A percentile compares a stretch with the other conserved stretches of the same genome.
Conservation (phyloP, 2,888 invertebrate species). For the Danaus chrysippus region DNA sequence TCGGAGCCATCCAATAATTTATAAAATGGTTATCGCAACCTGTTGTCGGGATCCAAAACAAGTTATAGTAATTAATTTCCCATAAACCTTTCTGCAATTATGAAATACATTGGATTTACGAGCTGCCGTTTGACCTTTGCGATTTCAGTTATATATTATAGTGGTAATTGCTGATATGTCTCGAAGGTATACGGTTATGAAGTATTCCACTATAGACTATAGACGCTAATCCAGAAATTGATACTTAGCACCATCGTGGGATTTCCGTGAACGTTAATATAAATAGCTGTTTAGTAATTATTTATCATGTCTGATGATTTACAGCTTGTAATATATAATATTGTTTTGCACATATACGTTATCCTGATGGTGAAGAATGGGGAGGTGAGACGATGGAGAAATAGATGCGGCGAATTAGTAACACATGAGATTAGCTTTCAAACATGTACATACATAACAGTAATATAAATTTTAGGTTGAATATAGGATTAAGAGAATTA, state of each 20-base stretch:
- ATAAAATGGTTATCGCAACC: slow-evolving; percentile 3
- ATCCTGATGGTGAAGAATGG: slow-evolving; percentile 1
- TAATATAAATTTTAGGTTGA: too few species aligned
- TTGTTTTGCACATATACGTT: background rate
- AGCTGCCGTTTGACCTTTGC: slow-evolving; percentile 22
- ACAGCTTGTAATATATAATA: background rate
- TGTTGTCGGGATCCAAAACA: slow-evolving; percentile 10
- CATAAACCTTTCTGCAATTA: slow-evolving; percentile 30
- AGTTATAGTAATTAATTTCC: slow-evolving; percentile 19
- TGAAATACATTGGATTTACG: slow-evolving; percentile 27
- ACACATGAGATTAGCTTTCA: background rate
- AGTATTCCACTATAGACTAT: too few species aligned
- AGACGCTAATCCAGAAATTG: too few species aligned
- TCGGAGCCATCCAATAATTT: slow-evolving; percentile 5
- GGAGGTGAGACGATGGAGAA: slow-evolving; percentile 2
- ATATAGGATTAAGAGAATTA: too few species aligned
- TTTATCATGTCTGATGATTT: background rate
- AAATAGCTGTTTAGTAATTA: background rate
- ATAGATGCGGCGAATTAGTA: slow-evolving; percentile 2
- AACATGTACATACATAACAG: background rate
- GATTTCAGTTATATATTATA: slow-evolving; percentile 19
- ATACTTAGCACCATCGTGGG: background rate
- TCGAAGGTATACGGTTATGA: too few species aligned
- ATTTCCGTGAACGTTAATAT: background rate
- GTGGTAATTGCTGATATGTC: background rate